These are phyloP conservation scores for Percopsis transmontana DNA, from an alignment of 2,113 vertebrate species.

Conservation along the genomic window DNA sequence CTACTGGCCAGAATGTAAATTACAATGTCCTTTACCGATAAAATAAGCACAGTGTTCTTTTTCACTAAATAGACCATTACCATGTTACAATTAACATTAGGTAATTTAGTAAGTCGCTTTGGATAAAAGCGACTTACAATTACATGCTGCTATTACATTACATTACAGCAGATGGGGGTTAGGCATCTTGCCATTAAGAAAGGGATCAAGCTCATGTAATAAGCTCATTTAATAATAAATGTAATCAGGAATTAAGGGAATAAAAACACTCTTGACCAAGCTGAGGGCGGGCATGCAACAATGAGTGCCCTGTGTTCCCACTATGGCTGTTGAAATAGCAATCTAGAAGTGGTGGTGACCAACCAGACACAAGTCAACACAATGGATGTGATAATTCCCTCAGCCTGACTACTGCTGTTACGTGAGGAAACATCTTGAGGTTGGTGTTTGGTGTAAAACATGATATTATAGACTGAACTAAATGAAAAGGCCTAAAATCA, in stretches of 20 bases:
- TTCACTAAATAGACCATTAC: slow-evolving; percentile 1
- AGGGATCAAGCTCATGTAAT: no score
- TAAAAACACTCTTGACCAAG: slow-evolving; percentile 5
- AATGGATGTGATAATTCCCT: slow-evolving; percentile 35
- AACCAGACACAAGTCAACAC: slow-evolving; percentile 20
- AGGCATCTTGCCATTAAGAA: no score
- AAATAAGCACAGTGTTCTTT: slow-evolving; percentile 14
- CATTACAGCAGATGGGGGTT: no score
- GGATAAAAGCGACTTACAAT: no score
- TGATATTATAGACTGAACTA: slow-evolving; percentile 21
- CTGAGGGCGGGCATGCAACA: slow-evolving; percentile 29
- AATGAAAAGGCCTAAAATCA: slow-evolving; percentile 1
- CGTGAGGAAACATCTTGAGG: slow-evolving; percentile 19
- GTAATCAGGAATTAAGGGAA: slow-evolving; percentile 16
- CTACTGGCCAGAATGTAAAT: slow-evolving; percentile 39
- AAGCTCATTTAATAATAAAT: no score
- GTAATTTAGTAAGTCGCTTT: no score
- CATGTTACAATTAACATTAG: no score
- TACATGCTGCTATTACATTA: no score
- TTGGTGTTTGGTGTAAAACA: slow-evolving; percentile 11
- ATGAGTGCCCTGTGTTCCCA: slow-evolving; percentile 38
- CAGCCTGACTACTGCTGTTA: slow-evolving; percentile 20
- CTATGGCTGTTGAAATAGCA: slow-evolving; percentile 21
- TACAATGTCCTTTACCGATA: slow-evolving; percentile 6
- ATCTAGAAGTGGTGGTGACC: slow-evolving; percentile 18